Evolutionary conservation across 2,113 vertebrate genomes (phyloP), one percentile per base, ranked within the genome.

Genomic region (Gobiocypris rarus): DNA sequence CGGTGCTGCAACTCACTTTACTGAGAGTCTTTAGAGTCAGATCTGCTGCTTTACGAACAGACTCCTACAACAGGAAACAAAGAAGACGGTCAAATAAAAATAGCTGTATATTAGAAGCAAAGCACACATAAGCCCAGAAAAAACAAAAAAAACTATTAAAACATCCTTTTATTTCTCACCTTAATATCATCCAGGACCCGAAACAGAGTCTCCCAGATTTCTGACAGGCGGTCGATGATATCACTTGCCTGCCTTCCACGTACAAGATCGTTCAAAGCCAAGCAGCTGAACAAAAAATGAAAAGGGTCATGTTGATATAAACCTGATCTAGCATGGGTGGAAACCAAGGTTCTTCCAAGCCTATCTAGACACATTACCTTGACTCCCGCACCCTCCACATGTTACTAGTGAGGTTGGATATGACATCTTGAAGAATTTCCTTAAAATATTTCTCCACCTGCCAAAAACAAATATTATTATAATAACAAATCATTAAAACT

Each of bases 151-250:
- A n/a, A n/a, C n/a, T n/a, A 34, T 34, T 22, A 31, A 11, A 4
- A 28, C n/a, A 24, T 14, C 14, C 34, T 11, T 9, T 48, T 13
- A n/a, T 52, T n/a, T 17, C 83, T 88, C 92, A 99, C 98, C 96
- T 99, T 99, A 89, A 99, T 99, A 89, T 99, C 98, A 92, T 99
- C 98, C 90, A 98, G 96, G 24, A 99, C 98, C 94, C 97, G 95
- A 91, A 99, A 99, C 1, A 99, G 94, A 0, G 96, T 97, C 91
- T 98, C 97, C 98, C 97, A 99, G 85, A 99, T 98, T 90, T 98
- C 97, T 80, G 97, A 94, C 85, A 99, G 92, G 82, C 95, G 95
- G 82, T 98, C 96, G 85, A 97, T 92, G 76, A 98, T 94, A 85
- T 99, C 97, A 90, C 98, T 97, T 80, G 96, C 93, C 83, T 96